Base-by-base conservation (phyloP, 2,113 vertebrate species). In the Pheucticus melanocephalus region DNA sequence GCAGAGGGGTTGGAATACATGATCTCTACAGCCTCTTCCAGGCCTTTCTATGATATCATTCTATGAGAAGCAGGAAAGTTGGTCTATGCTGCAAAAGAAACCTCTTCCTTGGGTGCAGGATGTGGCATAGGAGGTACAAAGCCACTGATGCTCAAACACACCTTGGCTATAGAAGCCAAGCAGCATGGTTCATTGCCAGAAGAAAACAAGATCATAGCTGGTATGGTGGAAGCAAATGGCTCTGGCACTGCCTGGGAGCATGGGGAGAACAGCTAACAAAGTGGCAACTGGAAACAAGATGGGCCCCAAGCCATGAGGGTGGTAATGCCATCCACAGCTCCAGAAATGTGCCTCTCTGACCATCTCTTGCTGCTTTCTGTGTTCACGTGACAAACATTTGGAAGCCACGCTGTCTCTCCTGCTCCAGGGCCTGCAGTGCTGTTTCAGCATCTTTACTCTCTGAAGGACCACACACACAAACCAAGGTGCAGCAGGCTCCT, bases 311-410 rank as follows among this genome's bases (percentile, higher is more conserved):
- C 15, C n/a, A n/a, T 4, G 5, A 59, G 22, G 25, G 22, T 31
- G 40, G 31, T 10, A 78, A 53, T 40, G 51, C 8, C 40, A 91
- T 9, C n/a, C 28, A 54, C 40, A 89, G 6, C n/a, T 89, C 19
- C 50, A 64, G 15, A 88, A 37, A 48, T 1, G 7, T 9, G 27
- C 24, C 24, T 68, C 40, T 66, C 40, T 66, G 28, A 78, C 20
- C 37, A 66, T 12, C 45, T 73, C 81, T 61, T 84, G 56, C 44
- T 53, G 37, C 30, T 21, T 73, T 81, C 42, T 78, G 6, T 42
- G 50, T 59, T 83, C 33, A 70, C 0, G 0, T 66, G 31, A 51
- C 16, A 80, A 77, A 47, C 3, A 10, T 25, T 77, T 19, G 47
- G 18, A 73, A 15, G 27, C 12, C 51, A 57, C 0, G 0, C 50